Percentiles rank a stretch among this genome's conserved stretches.
phyloP scores from a whole-genome alignment of 2,113 vertebrate species.

The Pangasianodon hypophthalmus region DNA sequence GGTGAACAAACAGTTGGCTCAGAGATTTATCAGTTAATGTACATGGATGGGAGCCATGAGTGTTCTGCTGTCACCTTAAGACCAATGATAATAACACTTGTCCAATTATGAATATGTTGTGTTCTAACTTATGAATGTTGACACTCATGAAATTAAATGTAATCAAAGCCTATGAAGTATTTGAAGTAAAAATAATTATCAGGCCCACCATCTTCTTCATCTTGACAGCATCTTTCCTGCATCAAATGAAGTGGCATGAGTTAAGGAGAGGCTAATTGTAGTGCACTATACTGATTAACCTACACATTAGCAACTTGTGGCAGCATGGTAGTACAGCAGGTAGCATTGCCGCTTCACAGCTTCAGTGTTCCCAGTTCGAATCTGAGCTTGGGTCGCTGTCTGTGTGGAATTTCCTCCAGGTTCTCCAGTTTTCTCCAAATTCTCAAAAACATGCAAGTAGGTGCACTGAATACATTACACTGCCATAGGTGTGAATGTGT shows the following conservation, averaged over 20 bases:
- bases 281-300: constrained; percentile 38
- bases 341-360: not conserved
- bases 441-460: not conserved
- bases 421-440: not conserved
- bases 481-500: not conserved
- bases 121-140: not conserved
- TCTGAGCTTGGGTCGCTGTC: not conserved
- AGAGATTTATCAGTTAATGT: not conserved
- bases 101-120: not conserved
- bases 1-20: not conserved
- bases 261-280: constrained; percentile 46
- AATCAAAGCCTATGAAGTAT: not conserved
- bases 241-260: constrained; percentile 35
- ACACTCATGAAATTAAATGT: not conserved
- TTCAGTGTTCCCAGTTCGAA: not conserved
- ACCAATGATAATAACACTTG: not conserved
- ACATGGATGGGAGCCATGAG: not conserved
- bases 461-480: not conserved
- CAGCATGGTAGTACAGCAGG: not conserved
- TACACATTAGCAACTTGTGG: constrained; percentile 42
- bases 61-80: not conserved
- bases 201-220: not conserved
- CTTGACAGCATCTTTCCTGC: not conserved
- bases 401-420: not conserved
- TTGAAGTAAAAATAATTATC: not conserved